phyloP scores from a whole-genome alignment of 2,888 invertebrate genomes.

The Charanyca ferruginea region DNA sequence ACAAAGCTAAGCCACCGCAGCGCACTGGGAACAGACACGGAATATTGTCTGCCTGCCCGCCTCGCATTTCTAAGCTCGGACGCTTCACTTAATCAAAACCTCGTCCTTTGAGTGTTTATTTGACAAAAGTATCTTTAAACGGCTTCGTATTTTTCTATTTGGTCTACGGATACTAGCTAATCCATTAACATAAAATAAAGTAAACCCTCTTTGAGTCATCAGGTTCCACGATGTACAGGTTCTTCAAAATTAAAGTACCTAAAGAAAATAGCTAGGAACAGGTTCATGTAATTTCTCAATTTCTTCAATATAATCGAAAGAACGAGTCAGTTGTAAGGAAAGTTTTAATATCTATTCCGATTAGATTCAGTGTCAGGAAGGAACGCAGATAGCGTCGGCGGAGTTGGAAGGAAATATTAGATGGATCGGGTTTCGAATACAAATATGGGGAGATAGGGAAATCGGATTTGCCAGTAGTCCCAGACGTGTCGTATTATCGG shows the following conservation, averaged over 20 bases:
- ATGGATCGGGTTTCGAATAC: slow-evolving; percentile 90
- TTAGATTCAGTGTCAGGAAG: slow-evolving; percentile 91
- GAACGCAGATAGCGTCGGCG: slow-evolving; percentile 88
- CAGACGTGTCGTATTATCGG: slow-evolving; percentile 89
- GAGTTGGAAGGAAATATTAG: slow-evolving; percentile 90
- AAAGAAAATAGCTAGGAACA: slow-evolving; percentile 50
- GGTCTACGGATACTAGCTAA: slow-evolving; percentile 42
- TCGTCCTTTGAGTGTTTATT: slow-evolving; percentile 79
- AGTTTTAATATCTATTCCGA: slow-evolving; percentile 92
- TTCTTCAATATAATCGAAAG: slow-evolving; percentile 76
- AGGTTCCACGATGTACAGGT: not conserved
- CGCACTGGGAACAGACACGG: slow-evolving; percentile 66
- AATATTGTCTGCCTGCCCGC: slow-evolving; percentile 76
- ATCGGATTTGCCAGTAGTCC: slow-evolving; percentile 88
- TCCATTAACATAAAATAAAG: slow-evolving; percentile 60
- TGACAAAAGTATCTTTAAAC: slow-evolving; percentile 73
- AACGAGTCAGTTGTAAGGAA: slow-evolving; percentile 84
- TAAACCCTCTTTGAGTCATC: slow-evolving; percentile 16
- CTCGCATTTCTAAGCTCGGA: slow-evolving; percentile 75
- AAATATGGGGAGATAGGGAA: slow-evolving; percentile 90
- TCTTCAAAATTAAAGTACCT: slow-evolving; percentile 10
- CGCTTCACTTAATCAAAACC: slow-evolving; percentile 82
- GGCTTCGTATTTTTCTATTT: slow-evolving; percentile 57
- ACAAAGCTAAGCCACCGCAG: slow-evolving; percentile 72
- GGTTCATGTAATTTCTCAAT: slow-evolving; percentile 70